These are phyloP conservation scores for Micropoecilia bifurca DNA, from an alignment of 2,797 vertebrate species.

Conservation along the genomic window DNA sequence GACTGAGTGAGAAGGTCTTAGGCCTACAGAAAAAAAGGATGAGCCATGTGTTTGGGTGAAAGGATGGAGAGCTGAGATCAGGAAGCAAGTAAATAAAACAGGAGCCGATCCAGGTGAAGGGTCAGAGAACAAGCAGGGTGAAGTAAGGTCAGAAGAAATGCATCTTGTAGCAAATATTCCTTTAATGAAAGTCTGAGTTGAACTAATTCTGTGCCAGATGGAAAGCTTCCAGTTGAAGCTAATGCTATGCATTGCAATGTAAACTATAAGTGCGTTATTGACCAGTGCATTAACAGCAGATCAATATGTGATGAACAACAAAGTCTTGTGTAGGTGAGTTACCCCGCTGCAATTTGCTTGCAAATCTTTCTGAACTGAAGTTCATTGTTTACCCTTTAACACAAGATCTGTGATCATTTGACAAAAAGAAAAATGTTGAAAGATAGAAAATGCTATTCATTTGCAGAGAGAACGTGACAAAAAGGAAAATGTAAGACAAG, in stretches of 20 bases:
- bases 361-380: not conserved
- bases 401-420: not conserved
- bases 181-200: not conserved
- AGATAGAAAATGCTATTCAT: not conserved
- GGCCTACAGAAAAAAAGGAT: slow-evolving; percentile 11
- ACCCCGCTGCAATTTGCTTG: slow-evolving; percentile 30
- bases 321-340: slow-evolving; percentile 21
- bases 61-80: slow-evolving; percentile 27
- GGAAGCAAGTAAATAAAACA: slow-evolving; percentile 9
- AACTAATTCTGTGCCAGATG: slow-evolving; percentile 4
- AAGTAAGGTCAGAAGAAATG: not conserved
- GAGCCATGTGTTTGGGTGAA: slow-evolving; percentile 18
- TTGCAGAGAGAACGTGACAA: not conserved
- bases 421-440: not conserved
- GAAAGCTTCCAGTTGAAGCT: slow-evolving; percentile 11
- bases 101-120: slow-evolving; percentile 14
- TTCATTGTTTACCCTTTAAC: not conserved
- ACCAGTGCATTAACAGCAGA: slow-evolving; percentile 21
- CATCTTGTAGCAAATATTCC: not conserved
- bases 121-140: slow-evolving; percentile 5
- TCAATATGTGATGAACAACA: slow-evolving; percentile 24
- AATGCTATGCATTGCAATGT: not conserved
- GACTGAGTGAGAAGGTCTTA: slow-evolving; percentile 7
- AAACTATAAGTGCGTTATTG: slow-evolving; percentile 25
- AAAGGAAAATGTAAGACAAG: not conserved